A percentile compares a stretch with the other conserved stretches of the same genome.
Conservation (phyloP, 2,888 invertebrate genomes). For the Pyralis farinalis region DNA sequence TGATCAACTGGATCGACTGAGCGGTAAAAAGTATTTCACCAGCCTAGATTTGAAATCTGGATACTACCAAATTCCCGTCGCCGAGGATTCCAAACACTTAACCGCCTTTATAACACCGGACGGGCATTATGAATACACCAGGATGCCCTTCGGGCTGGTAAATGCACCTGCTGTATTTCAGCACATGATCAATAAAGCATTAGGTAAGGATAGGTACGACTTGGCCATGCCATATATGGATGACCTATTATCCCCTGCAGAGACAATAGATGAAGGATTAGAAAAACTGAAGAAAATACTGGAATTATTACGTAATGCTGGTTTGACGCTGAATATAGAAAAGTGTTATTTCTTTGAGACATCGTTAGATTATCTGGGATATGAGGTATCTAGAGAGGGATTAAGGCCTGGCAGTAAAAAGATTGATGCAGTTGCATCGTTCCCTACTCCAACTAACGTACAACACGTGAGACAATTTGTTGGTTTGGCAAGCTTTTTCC, state of each 20-base stretch:
- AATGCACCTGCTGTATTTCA: constrained; percentile 22
- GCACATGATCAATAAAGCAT: constrained; percentile 14
- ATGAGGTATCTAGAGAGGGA: no score
- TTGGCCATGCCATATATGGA: no score
- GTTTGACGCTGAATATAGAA: no score
- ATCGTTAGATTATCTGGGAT: no score
- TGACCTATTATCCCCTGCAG: no score
- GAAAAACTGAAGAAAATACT: no score
- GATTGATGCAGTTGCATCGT: constrained; percentile 13
- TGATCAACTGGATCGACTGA: constrained; percentile 20
- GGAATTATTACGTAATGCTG: no score
- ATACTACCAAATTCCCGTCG: constrained; percentile 19
- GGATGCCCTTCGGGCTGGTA: not conserved
- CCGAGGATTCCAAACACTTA: constrained; percentile 8
- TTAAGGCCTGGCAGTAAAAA: constrained; percentile 18
- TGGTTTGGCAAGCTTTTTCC: constrained; percentile 7
- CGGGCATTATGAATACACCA: no score
- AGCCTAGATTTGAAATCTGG: constrained; percentile 21
- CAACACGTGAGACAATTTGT: constrained; percentile 8
- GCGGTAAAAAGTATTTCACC: constrained; percentile 17
- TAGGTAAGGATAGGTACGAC: no score
- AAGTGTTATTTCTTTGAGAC: no score
- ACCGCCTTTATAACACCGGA: no score
- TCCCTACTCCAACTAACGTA: constrained; percentile 4
- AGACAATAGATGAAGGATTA: no score